Percentiles rank a stretch among this genome's conserved stretches.
These are phyloP conservation scores for Thunnus thynnus DNA, from an alignment of 2,113 vertebrate species.

Conservation along the genomic window DNA sequence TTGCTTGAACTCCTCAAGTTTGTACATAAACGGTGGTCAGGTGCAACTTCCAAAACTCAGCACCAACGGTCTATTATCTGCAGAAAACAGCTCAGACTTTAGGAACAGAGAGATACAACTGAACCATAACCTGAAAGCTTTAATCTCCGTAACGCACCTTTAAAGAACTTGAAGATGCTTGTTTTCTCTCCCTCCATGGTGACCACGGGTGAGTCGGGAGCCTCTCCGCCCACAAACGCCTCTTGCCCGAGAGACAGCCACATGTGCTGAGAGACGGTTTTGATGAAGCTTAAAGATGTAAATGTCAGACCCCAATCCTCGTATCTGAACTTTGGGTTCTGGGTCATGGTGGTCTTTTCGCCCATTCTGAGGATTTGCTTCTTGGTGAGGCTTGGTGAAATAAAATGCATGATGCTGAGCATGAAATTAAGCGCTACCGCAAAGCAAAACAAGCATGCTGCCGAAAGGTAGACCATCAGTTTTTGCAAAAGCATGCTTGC, in stretches of 20 bases:
- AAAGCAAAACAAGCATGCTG: conserved; percentile 14
- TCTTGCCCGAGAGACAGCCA: conserved; percentile 88
- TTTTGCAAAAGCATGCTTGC: conserved; percentile 59
- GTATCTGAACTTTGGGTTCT: conserved; percentile 87
- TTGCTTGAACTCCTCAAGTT: conserved; percentile 92
- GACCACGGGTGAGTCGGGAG: conserved; percentile 88
- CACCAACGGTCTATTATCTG: conserved; percentile 90
- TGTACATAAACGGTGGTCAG: conserved; percentile 95
- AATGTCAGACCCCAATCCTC: conserved; percentile 92
- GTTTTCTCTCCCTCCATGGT: conserved; percentile 69
- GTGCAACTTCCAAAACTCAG: conserved; percentile 95
- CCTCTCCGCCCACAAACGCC: conserved; percentile 81
- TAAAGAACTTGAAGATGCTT: conserved; percentile 84
- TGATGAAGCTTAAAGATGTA: conserved; percentile 80
- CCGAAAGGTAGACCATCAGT: conserved; percentile 36
- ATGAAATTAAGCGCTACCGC: neutral
- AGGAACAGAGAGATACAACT: no score
- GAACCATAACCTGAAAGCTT: neutral
- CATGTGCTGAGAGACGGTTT: conserved; percentile 79
- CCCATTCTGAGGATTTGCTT: conserved; percentile 84
- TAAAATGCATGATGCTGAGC: conserved; percentile 75
- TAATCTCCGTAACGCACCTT: conserved; percentile 79
- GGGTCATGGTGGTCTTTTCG: conserved; percentile 79
- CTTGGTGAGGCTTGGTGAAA: conserved; percentile 84
- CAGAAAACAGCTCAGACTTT: neutral